Percentiles rank a stretch among this genome's conserved stretches.
These are phyloP conservation scores for Cotesia vestalis DNA, from an alignment of 1,140 invertebrate species.

Conservation along the genomic window DNA sequence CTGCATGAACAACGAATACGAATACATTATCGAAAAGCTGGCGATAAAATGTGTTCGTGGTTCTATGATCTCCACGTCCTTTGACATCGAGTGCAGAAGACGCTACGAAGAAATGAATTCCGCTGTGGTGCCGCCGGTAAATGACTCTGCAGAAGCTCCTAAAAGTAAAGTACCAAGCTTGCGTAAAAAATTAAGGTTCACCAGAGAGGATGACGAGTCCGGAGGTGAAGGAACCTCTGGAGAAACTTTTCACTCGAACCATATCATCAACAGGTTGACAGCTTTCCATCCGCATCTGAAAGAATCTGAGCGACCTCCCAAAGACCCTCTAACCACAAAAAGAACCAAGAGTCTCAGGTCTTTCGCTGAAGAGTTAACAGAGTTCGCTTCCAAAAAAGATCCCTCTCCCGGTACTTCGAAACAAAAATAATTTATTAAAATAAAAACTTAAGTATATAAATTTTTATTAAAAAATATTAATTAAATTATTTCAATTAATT, in stretches of 20 bases:
- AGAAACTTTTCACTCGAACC: too few relatives aligned
- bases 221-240: conserved; percentile 6
- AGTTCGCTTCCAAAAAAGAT: conserved; percentile 34
- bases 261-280: conserved; percentile 30
- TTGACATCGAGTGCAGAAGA: conserved; percentile 23
- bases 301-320: conserved; percentile 38
- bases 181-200: conserved; percentile 6
- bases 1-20: conserved; percentile 22
- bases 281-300: conserved; percentile 40
- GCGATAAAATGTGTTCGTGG: conserved; percentile 37
- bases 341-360: conserved; percentile 29
- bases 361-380: conserved; percentile 39
- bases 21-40: conserved; percentile 41
- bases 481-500: too few relatives aligned
- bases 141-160: conserved; percentile 16
- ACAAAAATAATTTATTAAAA: neutral
- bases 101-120: conserved; percentile 26
- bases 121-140: neutral
- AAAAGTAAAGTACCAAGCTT: neutral
- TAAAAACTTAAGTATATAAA: too few relatives aligned
- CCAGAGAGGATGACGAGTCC: neutral
- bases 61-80: conserved; percentile 23
- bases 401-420: neutral
- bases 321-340: conserved; percentile 35
- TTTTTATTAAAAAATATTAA: too few relatives aligned